Percentiles rank a stretch among this genome's conserved stretches.
Conservation (phyloP, 2,888 invertebrate genomes). For the Ochlodes sylvanus region DNA sequence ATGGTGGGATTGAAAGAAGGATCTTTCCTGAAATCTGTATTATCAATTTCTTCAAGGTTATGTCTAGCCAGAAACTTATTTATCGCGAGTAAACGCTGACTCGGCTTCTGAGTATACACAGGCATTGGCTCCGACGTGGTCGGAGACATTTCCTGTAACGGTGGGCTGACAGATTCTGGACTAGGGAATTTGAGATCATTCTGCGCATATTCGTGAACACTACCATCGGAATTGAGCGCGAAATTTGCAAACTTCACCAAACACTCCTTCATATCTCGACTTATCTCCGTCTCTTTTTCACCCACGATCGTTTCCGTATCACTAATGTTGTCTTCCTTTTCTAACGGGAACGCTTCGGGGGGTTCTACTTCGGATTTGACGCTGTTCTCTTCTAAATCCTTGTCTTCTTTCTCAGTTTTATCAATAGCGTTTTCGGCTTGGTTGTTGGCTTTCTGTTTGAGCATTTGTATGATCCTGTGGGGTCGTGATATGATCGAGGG, state of each 20-base stretch:
- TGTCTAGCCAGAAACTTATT: conserved; percentile 62
- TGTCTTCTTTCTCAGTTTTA: conserved; percentile 43
- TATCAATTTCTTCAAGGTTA: conserved; percentile 51
- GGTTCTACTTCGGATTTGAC: conserved; percentile 62
- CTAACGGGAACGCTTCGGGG: conserved; percentile 70
- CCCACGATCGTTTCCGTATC: conserved; percentile 70
- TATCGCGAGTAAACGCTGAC: conserved; percentile 62
- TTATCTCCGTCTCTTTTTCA: conserved; percentile 60
- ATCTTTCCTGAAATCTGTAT: conserved; percentile 1
- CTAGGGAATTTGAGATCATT: conserved; percentile 57
- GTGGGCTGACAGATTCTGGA: conserved; percentile 72
- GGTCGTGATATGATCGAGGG: conserved; percentile 58
- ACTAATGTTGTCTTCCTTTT: conserved; percentile 65
- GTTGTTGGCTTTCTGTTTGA: conserved; percentile 63
- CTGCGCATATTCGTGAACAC: conserved; percentile 45
- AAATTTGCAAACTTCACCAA: conserved; percentile 73
- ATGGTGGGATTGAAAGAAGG: not conserved
- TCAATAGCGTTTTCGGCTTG: conserved; percentile 44
- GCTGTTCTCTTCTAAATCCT: conserved; percentile 43
- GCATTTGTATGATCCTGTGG: conserved; percentile 69
- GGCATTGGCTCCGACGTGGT: conserved; percentile 67
- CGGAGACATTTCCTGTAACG: conserved; percentile 76
- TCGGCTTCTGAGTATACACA: conserved; percentile 65
- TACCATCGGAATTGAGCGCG: conserved; percentile 57
- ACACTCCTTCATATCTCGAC: conserved; percentile 74